phyloP scores from a whole-genome alignment of 1,140 invertebrate genomes.

The Sminthurinus signatus region DNA sequence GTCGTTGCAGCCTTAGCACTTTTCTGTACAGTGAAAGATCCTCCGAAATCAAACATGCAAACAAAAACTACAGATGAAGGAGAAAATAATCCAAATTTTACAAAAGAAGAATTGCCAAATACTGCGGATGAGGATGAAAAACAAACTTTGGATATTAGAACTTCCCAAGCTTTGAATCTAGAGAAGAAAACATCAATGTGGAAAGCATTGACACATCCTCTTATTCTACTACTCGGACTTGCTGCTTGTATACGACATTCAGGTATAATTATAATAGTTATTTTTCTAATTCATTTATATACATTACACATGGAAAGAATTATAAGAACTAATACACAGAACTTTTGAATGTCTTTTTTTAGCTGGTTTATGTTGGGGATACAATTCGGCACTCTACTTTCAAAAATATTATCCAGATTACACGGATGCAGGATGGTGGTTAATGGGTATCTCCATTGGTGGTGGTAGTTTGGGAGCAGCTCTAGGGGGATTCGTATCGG shows the following conservation, averaged over 20 bases:
- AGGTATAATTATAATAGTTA: slow-evolving; percentile 54
- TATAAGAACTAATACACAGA: no score
- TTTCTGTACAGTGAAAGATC: slow-evolving; percentile 65
- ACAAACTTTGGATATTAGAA: not conserved
- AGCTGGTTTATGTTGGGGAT: slow-evolving; percentile 82
- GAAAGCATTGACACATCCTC: slow-evolving; percentile 56
- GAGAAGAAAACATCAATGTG: slow-evolving; percentile 47
- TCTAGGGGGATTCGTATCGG: slow-evolving; percentile 77
- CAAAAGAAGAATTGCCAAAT: not conserved
- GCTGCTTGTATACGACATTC: slow-evolving; percentile 86
- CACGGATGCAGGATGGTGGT: slow-evolving; percentile 74
- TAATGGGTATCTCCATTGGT: slow-evolving; percentile 76
- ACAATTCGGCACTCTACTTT: slow-evolving; percentile 83
- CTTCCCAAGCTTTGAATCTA: no score
- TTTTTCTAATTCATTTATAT: not conserved
- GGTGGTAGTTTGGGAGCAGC: slow-evolving; percentile 78
- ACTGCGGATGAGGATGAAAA: slow-evolving; percentile 7
- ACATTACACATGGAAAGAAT: no score
- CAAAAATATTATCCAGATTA: slow-evolving; percentile 77
- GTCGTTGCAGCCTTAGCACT: slow-evolving; percentile 66
- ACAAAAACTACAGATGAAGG: slow-evolving; percentile 33
- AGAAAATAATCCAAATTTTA: slow-evolving; percentile 22
- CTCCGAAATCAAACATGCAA: slow-evolving; percentile 54
- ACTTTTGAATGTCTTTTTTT: no score
- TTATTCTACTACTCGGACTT: slow-evolving; percentile 70